Evolutionary conservation across 2,113 vertebrate species (phyloP).

Genomic region (Callospermophilus lateralis): DNA sequence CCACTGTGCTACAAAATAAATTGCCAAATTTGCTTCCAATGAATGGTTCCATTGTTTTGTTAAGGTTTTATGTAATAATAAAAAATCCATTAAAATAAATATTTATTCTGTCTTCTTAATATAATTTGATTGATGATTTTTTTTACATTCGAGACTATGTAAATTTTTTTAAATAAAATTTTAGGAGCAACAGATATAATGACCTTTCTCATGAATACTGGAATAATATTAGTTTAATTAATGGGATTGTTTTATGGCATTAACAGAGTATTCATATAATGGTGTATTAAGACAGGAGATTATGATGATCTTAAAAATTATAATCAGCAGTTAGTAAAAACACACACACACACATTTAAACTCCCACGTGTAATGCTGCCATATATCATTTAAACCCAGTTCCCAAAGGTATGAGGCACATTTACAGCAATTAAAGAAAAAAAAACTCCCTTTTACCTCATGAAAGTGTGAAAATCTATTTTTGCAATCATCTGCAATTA

Average conservation of each 20-base stretch:
- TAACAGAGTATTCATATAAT: slow-evolving; percentile 10
- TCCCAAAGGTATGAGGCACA: slow-evolving; percentile 56
- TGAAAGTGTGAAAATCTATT: slow-evolving; percentile 73
- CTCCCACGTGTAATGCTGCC: background rate
- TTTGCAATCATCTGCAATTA: slow-evolving; percentile 68
- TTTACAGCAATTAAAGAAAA: slow-evolving; percentile 76
- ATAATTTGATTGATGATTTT: background rate
- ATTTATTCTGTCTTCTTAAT: background rate
- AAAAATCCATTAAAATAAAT: slow-evolving; percentile 39
- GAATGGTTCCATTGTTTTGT: background rate
- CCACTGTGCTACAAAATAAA: background rate
- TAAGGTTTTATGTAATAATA: background rate
- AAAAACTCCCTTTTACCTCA: slow-evolving; percentile 44
- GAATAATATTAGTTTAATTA: slow-evolving; percentile 3
- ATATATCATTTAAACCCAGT: slow-evolving; percentile 42
- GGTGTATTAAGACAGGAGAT: background rate
- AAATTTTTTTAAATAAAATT: slow-evolving; percentile 32
- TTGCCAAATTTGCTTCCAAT: background rate
- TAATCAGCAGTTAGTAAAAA: slow-evolving; percentile 35
- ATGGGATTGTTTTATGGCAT: background rate
- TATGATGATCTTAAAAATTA: slow-evolving; percentile 61
- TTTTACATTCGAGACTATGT: background rate
- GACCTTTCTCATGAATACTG: background rate
- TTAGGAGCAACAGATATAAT: background rate
- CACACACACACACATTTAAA: slow-evolving; percentile 39